Percentiles rank a stretch among this genome's conserved stretches.
phyloP scores from a whole-genome alignment of 2,888 invertebrate genomes.

The Branchellion lobata region DNA sequence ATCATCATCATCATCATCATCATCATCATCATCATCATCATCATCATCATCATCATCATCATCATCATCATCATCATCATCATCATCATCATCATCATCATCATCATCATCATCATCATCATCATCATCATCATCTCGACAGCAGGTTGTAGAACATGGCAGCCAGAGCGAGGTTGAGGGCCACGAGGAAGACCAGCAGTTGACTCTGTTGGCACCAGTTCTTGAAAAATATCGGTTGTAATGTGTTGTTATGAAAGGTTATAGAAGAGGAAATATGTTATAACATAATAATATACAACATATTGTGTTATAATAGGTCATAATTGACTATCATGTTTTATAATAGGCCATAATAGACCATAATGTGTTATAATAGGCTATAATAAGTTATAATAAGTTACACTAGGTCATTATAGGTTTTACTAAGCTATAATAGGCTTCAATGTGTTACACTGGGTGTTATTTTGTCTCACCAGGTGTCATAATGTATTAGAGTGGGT shows the following conservation, averaged over 20 bases:
- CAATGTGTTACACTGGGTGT: too few species aligned
- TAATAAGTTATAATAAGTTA: too few species aligned
- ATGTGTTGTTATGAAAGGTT: too few species aligned
- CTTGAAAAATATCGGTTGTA: slow-evolving; percentile 19
- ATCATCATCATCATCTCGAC: slow-evolving; percentile 12
- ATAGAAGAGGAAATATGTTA: too few species aligned
- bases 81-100: background rate
- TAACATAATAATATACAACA: too few species aligned
- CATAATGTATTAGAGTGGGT: too few species aligned
- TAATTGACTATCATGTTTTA: background rate
- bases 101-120: background rate
- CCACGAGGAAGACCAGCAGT: slow-evolving; percentile 41
- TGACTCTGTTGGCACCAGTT: slow-evolving; percentile 45
- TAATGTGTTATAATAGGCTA: too few species aligned
- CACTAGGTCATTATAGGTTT: too few species aligned
- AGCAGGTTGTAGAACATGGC: slow-evolving; percentile 38
- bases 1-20: background rate
- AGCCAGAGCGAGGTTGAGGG: slow-evolving; percentile 43
- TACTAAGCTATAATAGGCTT: too few species aligned
- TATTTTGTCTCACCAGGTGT: too few species aligned
- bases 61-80: background rate
- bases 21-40: background rate
- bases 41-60: background rate
- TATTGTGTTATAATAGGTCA: too few species aligned
- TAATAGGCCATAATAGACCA: too few species aligned